Base-by-base conservation (phyloP, 2,113 vertebrate genomes). In the Albula goreensis region DNA sequence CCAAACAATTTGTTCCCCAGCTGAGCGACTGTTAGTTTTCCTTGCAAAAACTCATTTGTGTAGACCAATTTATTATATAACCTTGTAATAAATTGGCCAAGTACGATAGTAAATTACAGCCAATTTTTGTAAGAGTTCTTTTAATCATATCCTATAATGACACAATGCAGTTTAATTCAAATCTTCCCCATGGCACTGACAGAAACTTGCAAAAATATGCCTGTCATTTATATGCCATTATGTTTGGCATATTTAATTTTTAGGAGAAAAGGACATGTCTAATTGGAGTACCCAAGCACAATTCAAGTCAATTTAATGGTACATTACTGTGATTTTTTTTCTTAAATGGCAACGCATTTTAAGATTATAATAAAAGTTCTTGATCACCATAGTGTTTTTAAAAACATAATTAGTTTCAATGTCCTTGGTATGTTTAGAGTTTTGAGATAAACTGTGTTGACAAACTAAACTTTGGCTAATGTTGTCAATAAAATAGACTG, bases 401-500 rank as follows among this genome's bases (percentile, higher is more conserved):
- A 85, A 89, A 57, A 77, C 90, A 90, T 91, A 92, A 94, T 94
- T 91, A 90, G 88, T 87, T 89, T 85, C 82, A 53, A 84, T 82
- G 87, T 86, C 86, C 90, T 91, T 92, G 91, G 89, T 91, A 89
- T 82, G 88, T 88, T 84, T 31, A 53, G 77, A 57, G 83, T 87
- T 91, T 88, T 90, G 89, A 83, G 80, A 87, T 87, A 78, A 85
- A 81, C 56, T 86, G 80, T 83, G 48, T 22, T 41, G 1, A 41
- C 31, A 41, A 41, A 41, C 31, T 1, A 41, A 41, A 41, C 31
- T 41, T 41, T 41, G 31, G 31, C 1, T 41, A 1, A 41, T 41
- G 31, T 41, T 41, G 1, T 41, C 31, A 41, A 41, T 41, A 41
- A 41, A 41, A 41, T 41, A 41, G 31, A 41, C 31, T 41, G 31